phyloP scores from a whole-genome alignment of 2,888 invertebrate species.

The Aphidoletes aphidimyza region DNA sequence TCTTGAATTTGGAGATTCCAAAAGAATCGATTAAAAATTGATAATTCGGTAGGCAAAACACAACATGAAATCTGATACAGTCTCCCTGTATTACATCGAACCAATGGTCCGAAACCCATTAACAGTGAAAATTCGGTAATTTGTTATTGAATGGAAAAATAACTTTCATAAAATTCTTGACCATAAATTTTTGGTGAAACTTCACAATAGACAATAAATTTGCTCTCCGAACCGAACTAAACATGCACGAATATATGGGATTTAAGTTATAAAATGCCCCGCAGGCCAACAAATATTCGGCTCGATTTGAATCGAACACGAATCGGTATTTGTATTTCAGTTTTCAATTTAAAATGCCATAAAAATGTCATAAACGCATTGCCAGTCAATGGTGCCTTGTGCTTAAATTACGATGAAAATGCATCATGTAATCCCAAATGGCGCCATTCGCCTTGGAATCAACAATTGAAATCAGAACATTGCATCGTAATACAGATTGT shows the following conservation, averaged over 20 bases:
- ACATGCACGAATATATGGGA: conserved; percentile 8
- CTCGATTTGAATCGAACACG: not conserved
- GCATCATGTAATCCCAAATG: not conserved
- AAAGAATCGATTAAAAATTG: conserved; percentile 39
- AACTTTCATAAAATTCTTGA: not conserved
- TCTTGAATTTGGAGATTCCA: not conserved
- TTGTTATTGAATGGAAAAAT: not conserved
- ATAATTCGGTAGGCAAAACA: not conserved
- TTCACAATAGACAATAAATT: conserved; percentile 46
- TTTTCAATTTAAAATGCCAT: conserved; percentile 29
- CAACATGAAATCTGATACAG: not conserved
- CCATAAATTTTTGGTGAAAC: too few species aligned
- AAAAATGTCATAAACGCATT: conserved; percentile 28
- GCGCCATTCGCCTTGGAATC: not conserved
- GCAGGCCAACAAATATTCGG: not conserved
- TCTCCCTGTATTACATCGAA: not conserved
- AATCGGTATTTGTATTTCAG: conserved; percentile 2
- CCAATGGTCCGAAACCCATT: not conserved
- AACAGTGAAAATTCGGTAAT: not conserved
- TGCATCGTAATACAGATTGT: not conserved
- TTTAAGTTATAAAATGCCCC: not conserved
- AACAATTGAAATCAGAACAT: not conserved
- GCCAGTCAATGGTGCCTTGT: not conserved
- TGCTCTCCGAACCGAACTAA: not conserved
- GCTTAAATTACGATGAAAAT: not conserved